A percentile compares a stretch with the other conserved stretches of the same genome.
phyloP scores from a whole-genome alignment of 2,797 vertebrate genomes.

The Sebastes wilsoni region DNA sequence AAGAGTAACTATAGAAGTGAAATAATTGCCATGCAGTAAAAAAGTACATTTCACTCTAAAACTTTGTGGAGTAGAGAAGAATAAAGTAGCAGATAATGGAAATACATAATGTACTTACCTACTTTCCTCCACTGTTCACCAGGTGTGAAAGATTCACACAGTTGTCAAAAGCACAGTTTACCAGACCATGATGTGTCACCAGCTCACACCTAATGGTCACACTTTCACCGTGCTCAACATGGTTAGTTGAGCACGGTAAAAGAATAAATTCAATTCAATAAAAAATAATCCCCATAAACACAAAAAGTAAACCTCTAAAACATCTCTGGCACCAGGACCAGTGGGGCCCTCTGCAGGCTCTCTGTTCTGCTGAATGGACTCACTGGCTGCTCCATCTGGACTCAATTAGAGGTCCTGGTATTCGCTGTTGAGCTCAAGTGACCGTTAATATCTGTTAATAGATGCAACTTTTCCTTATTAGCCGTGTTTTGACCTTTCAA shows the following conservation, averaged over 20 bases:
- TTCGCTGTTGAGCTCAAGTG: conserved; percentile 46
- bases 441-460: conserved; percentile 71
- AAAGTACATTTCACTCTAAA: neutral
- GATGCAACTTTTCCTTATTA: conserved; percentile 70
- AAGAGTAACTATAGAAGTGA: neutral
- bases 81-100: neutral
- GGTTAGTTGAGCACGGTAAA: neutral
- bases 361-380: conserved; percentile 2
- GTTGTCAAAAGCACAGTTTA: neutral
- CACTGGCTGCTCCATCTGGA: conserved; percentile 44
- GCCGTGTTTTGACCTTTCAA: conserved; percentile 73
- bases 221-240: too few relatives aligned
- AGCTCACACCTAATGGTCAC: neutral
- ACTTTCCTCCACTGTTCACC: neutral
- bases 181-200: neutral
- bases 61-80: neutral
- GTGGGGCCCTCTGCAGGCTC: neutral
- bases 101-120: neutral
- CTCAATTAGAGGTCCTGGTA: conserved; percentile 49
- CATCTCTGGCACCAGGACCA: neutral
- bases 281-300: neutral
- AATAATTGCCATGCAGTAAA: neutral
- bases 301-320: neutral
- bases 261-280: neutral
- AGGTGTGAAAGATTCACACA: neutral